Evolutionary conservation across 1,140 invertebrate genomes (phyloP), one percentile per base, ranked within the genome.

Genomic region (Ceratina australensis): DNA sequence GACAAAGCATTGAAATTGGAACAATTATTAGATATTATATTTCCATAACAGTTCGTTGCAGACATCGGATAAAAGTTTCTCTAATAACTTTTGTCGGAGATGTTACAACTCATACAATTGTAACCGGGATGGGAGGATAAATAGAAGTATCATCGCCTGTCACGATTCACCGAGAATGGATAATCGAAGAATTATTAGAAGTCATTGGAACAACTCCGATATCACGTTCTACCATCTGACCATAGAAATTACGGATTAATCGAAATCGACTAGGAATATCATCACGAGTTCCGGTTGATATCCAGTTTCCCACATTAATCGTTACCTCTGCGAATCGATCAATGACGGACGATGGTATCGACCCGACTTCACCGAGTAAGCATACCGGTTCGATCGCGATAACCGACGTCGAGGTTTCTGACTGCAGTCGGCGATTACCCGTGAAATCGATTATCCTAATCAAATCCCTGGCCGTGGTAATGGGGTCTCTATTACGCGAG

Each of bases 381-480:
- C 50, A 15, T 10, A 22, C n/a, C 7, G 1, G 15, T 15, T 61
- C 33, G 24, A 77, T 77, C 57, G 47, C 49, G 67, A 77, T 77
- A 50, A 52, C 20, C 56, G 16, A 1, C 16, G 16, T 10, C 16
- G 42, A 20, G 24, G 52, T 49, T 8, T 15, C 13, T 3, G 24
- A 26, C 5, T 56, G 26, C 47, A 26, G 28, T 26, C 57, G 0
- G 2, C 20, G 74, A 71, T 77, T 71, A 77, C 28, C 67, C 74
- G 47, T 61, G 67, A 77, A 69, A 77, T 61, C 74, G 74, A 60
- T 77, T 77, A 63, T 61, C 66, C 67, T 71, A 61, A 77, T 77
- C 67, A 71, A 77, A 77, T 59, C 22, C 24, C 74, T 77, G 74
- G 0, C 57, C 67, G 67, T 71, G 74, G 66, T 61, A 71, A 71